A percentile compares a stretch with the other conserved stretches of the same genome.
Conservation (phyloP, 1,140 invertebrate species). For the Listronotus oregonensis region DNA sequence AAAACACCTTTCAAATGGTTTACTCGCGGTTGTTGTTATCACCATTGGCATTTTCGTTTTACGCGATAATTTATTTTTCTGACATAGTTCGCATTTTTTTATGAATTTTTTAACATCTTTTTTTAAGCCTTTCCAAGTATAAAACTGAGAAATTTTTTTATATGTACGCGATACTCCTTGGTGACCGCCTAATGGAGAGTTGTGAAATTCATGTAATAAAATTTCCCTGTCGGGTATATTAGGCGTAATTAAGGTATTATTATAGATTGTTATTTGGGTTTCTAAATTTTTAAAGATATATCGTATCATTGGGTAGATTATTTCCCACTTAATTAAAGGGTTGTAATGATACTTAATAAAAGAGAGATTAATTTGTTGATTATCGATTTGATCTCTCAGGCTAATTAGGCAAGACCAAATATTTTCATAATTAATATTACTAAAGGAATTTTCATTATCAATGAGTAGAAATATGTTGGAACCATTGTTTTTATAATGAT, state of each 20-base stretch:
- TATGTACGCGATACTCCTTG: slow-evolving; percentile 1
- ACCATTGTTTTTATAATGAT: neutral
- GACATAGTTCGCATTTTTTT: slow-evolving; percentile 30
- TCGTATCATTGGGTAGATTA: neutral
- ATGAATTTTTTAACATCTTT: slow-evolving; percentile 33
- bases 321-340: neutral
- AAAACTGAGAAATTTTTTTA: neutral
- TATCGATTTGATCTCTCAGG: neutral
- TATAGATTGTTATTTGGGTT: neutral
- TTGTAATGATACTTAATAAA: slow-evolving; percentile 9
- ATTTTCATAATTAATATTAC: slow-evolving; percentile 3
- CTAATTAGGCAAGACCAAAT: neutral
- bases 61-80: slow-evolving; percentile 22
- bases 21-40: slow-evolving; percentile 42
- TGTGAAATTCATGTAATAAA: slow-evolving; percentile 5
- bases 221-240: neutral
- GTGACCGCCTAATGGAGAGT: neutral
- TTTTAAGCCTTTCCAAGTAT: slow-evolving; percentile 38
- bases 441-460: neutral
- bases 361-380: neutral
- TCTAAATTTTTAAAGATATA: neutral
- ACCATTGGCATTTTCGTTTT: slow-evolving; percentile 40
- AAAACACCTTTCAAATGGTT: slow-evolving; percentile 13
- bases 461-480: slow-evolving; percentile 5
- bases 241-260: slow-evolving; percentile 1